These are phyloP conservation scores for Coregonus suidteri DNA, from an alignment of 2,797 vertebrate genomes.

Conservation along the genomic window DNA sequence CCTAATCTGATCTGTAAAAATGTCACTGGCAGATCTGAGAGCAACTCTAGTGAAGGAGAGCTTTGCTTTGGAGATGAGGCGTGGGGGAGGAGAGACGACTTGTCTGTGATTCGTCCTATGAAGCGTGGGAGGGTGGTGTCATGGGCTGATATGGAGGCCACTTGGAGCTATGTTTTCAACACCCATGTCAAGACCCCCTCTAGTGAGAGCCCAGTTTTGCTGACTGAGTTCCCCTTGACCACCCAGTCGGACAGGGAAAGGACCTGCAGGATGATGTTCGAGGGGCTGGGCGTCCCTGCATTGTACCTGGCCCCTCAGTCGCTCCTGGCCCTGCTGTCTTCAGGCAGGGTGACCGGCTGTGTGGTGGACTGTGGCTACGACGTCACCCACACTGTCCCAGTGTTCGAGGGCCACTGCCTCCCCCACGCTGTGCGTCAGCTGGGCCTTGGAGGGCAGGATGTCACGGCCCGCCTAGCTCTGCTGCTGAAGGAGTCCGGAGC, in stretches of 20 bases:
- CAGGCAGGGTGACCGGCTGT: background rate
- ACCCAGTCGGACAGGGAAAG: background rate
- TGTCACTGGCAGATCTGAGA: background rate
- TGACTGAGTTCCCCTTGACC: background rate
- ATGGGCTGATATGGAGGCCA: background rate
- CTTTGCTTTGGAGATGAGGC: background rate
- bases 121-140: background rate
- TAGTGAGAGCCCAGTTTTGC: background rate
- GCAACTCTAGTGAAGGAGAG: background rate
- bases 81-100: background rate
- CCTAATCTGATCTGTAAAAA: background rate
- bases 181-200: background rate
- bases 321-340: background rate
- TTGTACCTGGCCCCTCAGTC: background rate
- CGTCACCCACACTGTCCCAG: background rate
- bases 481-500: background rate
- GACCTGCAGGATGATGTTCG: background rate
- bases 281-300: background rate
- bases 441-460: background rate
- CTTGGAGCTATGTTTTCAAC: background rate
- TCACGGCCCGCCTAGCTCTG: background rate
- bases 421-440: background rate
- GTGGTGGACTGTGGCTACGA: slow-evolving; percentile 1
- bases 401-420: background rate
- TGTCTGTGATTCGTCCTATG: background rate